Evolutionary conservation across 2,888 invertebrate genomes (phyloP).

Genomic region (Tenthredo mesomela): DNA sequence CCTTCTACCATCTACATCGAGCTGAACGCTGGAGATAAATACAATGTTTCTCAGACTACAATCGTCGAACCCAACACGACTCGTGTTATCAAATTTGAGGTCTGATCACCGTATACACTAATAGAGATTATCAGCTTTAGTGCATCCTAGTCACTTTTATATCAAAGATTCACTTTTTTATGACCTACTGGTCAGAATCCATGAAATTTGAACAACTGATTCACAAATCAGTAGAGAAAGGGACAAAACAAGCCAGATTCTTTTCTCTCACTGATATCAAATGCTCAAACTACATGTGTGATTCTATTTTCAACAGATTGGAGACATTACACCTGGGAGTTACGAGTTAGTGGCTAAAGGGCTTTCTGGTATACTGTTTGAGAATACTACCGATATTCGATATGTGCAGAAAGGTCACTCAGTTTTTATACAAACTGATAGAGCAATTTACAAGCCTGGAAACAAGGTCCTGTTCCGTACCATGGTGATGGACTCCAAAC

Average conservation of each 20-base stretch:
- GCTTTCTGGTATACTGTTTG: conserved; percentile 86
- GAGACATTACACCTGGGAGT: conserved; percentile 87
- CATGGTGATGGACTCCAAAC: conserved; percentile 86
- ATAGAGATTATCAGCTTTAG: background rate
- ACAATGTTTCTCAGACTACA: conserved; percentile 85
- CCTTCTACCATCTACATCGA: conserved; percentile 87
- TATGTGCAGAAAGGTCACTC: conserved; percentile 91
- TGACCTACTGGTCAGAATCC: background rate
- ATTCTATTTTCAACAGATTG: conserved; percentile 79
- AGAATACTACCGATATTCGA: conserved; percentile 85
- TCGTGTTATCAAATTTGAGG: conserved; percentile 86
- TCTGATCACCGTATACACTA: conserved; percentile 71
- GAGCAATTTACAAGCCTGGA: conserved; percentile 93
- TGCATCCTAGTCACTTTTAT: background rate
- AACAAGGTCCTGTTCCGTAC: conserved; percentile 91
- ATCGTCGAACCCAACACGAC: conserved; percentile 87
- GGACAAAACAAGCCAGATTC: background rate
- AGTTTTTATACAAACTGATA: conserved; percentile 94
- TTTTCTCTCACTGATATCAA: background rate
- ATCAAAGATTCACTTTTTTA: background rate
- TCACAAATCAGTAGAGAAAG: background rate
- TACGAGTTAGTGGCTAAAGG: conserved; percentile 89
- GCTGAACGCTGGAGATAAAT: conserved; percentile 85
- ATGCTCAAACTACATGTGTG: background rate
- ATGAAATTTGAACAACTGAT: background rate